Evolutionary conservation across 2,888 invertebrate species (phyloP).

Genomic region (Zele albiditarsus): DNA sequence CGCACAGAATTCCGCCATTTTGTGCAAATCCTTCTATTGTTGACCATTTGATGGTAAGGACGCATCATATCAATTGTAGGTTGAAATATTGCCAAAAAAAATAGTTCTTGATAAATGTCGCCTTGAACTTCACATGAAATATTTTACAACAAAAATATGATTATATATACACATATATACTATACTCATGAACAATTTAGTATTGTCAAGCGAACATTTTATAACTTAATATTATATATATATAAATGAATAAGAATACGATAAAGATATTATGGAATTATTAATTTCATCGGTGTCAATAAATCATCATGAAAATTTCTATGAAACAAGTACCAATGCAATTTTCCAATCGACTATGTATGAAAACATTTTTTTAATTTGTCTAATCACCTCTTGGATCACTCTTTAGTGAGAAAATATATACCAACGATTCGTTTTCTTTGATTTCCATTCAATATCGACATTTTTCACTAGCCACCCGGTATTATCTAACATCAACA

Average conservation of each 20-base stretch:
- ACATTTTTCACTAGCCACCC: constrained; percentile 9
- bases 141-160: not conserved
- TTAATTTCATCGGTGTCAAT: not conserved
- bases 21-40: no score
- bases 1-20: no score
- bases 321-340: not conserved
- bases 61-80: not conserved
- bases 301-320: not conserved
- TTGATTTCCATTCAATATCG: not conserved
- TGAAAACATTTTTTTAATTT: not conserved
- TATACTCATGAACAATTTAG: not conserved
- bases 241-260: not conserved
- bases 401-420: not conserved
- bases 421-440: not conserved
- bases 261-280: not conserved
- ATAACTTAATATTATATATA: not conserved
- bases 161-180: not conserved
- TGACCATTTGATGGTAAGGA: no score
- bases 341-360: not conserved
- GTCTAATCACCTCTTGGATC: not conserved
- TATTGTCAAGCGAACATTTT: not conserved
- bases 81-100: not conserved
- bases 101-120: not conserved
- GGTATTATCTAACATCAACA: not conserved
- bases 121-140: not conserved